These are phyloP conservation scores for Electrophaes corylata DNA, from an alignment of 2,888 invertebrate genomes.

Conservation along the genomic window DNA sequence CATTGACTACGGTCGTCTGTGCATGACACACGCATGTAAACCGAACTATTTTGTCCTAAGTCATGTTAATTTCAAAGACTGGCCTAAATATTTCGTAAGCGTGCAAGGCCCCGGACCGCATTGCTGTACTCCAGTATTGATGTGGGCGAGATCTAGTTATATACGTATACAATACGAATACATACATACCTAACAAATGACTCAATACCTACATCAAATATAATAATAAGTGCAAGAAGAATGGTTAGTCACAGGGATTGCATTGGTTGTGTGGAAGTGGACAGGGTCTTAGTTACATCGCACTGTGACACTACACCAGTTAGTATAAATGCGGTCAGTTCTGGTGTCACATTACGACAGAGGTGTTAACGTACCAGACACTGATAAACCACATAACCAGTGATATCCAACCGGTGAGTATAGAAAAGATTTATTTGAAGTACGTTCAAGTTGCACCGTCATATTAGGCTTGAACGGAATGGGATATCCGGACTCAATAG, in stretches of 20 bases:
- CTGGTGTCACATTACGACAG: conserved; percentile 45
- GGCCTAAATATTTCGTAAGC: conserved; percentile 64
- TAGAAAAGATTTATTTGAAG: conserved; percentile 54
- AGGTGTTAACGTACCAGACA: conserved; percentile 63
- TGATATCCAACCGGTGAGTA: conserved; percentile 64
- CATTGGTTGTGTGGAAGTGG: conserved; percentile 66
- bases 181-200: conserved; percentile 19
- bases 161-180: conserved; percentile 38
- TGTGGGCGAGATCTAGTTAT: conserved; percentile 55
- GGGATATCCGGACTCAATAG: conserved; percentile 52
- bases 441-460: conserved; percentile 64
- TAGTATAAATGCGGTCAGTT: conserved; percentile 22
- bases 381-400: conserved; percentile 64
- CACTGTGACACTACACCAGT: conserved; percentile 43
- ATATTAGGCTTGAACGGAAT: conserved; percentile 65
- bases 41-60: conserved; percentile 57
- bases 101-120: conserved; percentile 65
- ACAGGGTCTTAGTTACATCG: conserved; percentile 51
- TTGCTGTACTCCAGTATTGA: conserved; percentile 54
- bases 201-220: conserved; percentile 29
- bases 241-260: conserved; percentile 80
- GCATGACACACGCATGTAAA: conserved; percentile 47
- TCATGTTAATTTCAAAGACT: conserved; percentile 63
- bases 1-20: conserved; percentile 67
- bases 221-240: conserved; percentile 67